Evolutionary conservation across 2,888 invertebrate genomes (phyloP).

Genomic region (Oligia strigilis): DNA sequence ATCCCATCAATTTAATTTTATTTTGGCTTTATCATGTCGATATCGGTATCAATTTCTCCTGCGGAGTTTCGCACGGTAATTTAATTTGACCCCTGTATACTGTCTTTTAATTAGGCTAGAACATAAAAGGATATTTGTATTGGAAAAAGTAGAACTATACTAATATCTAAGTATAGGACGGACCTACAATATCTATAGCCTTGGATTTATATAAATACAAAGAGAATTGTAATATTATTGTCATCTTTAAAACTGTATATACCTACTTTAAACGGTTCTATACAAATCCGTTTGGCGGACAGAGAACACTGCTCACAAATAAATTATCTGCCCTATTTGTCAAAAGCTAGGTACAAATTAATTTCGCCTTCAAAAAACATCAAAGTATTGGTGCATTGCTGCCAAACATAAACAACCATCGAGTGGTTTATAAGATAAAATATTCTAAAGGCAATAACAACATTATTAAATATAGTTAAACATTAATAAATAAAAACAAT

Average conservation of each 20-base stretch:
- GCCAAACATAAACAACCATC: slow-evolving; percentile 51
- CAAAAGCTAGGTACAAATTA: slow-evolving; percentile 40
- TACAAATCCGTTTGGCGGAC: slow-evolving; percentile 42
- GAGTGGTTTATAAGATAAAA: slow-evolving; percentile 58
- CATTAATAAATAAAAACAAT: slow-evolving; percentile 86
- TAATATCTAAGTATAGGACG: slow-evolving; percentile 57
- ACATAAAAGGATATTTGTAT: slow-evolving; percentile 29
- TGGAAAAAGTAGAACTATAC: slow-evolving; percentile 30
- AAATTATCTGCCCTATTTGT: slow-evolving; percentile 21
- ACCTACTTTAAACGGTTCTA: slow-evolving; percentile 19
- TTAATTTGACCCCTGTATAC: neutral
- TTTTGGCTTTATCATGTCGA: neutral
- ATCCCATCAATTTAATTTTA: neutral
- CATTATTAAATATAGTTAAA: slow-evolving; percentile 67
- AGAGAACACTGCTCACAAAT: slow-evolving; percentile 42
- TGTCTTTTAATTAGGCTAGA: slow-evolving; percentile 28
- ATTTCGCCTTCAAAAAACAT: slow-evolving; percentile 34
- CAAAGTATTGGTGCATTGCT: slow-evolving; percentile 43
- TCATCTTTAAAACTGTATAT: slow-evolving; percentile 57
- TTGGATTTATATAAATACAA: slow-evolving; percentile 42
- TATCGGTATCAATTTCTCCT: neutral
- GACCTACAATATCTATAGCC: slow-evolving; percentile 53
- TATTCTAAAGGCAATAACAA: slow-evolving; percentile 74
- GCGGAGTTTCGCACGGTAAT: neutral
- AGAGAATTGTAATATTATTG: slow-evolving; percentile 61